Evolutionary conservation across 1,140 invertebrate genomes (phyloP), one percentile per base, ranked within the genome.

Genomic region (Euglossa dilemma): DNA sequence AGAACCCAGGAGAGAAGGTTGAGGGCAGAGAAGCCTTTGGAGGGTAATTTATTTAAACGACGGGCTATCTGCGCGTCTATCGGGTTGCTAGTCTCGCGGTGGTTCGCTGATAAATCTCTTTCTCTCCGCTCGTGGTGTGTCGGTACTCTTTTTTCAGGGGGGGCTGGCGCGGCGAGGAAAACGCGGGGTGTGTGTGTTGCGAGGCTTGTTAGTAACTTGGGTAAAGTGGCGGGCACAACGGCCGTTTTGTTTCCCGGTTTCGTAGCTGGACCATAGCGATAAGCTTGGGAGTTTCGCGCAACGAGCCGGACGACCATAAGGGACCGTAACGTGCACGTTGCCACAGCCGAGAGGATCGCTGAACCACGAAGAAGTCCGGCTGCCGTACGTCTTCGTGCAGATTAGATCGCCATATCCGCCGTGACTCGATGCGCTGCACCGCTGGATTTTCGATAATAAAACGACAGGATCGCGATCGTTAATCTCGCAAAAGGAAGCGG

Each of bases 1-100:
- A 6, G 56, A n/a, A 12, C n/a, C 28, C 16, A 6, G 66, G 50
- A 23, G 9, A 45, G 67, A 80, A 72, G 20, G 56, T 50, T 63
- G 25, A 23, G 66, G 66, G 18, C 66, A 52, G 20, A 36, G 63
- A 50, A 66, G 56, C 72, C 61, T 76, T 56, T 76, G n/a, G 61
- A 82, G 80, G 72, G 43, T 82, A 82, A 82, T 76, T 82, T 82
- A 82, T 82, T 82, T 82, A 82, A 82, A 82, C 80, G 72, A 66
- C 80, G 72, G 43, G 72, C 80, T 82, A 82, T 82, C 80, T 82
- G 52, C 80, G n/a, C 72, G 80, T 76, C 80, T 82, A 82, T 82
- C 80, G 72, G 72, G 63, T 82, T 67, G 63, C 80, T 82, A 76
- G 73, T 75, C 80, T 76, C 72, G 61, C 52, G 73, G 52, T 57